Conservation (phyloP, 2,888 invertebrate genomes). For the Geotrupes spiniger region DNA sequence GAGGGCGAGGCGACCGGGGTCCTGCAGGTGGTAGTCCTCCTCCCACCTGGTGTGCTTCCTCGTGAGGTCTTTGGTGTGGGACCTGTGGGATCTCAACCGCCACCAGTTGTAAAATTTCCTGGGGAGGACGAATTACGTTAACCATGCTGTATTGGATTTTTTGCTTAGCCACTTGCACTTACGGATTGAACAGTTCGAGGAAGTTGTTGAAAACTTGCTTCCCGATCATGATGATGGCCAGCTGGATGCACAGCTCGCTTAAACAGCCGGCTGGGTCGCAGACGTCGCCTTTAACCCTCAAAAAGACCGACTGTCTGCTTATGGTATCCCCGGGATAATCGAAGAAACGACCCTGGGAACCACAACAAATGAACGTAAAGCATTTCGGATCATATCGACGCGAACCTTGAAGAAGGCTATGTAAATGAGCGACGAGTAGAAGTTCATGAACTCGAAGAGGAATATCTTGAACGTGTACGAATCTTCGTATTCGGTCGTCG, state of each 20-base stretch:
- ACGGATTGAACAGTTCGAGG: conserved; percentile 87
- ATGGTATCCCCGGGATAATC: conserved; percentile 82
- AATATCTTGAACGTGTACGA: conserved; percentile 98
- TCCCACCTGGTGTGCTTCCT: conserved; percentile 86
- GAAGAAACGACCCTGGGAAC: conserved; percentile 76
- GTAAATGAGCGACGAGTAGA: conserved; percentile 97
- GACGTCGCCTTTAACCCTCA: conserved; percentile 75
- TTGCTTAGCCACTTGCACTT: too few relatives aligned
- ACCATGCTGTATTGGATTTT: too few relatives aligned
- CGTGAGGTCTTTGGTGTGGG: conserved; percentile 69
- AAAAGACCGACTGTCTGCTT: conserved; percentile 71
- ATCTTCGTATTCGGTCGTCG: conserved; percentile 95
- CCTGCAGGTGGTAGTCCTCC: conserved; percentile 88
- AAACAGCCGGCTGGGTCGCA: conserved; percentile 93
- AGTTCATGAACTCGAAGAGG: conserved; percentile 97
- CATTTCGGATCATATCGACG: neutral
- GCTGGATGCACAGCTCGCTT: conserved; percentile 86
- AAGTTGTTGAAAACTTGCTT: conserved; percentile 93
- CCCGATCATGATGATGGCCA: conserved; percentile 93
- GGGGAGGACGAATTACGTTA: too few relatives aligned
- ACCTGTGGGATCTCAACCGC: conserved; percentile 74
- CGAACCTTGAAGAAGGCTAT: conserved; percentile 95
- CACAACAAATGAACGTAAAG: conserved; percentile 18
- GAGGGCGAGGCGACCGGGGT: conserved; percentile 82
- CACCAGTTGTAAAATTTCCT: conserved; percentile 88